A percentile compares a stretch with the other conserved stretches of the same genome.
These are phyloP conservation scores for Stegostoma tigrinum DNA, from an alignment of 2,113 vertebrate species.

Conservation along the genomic window DNA sequence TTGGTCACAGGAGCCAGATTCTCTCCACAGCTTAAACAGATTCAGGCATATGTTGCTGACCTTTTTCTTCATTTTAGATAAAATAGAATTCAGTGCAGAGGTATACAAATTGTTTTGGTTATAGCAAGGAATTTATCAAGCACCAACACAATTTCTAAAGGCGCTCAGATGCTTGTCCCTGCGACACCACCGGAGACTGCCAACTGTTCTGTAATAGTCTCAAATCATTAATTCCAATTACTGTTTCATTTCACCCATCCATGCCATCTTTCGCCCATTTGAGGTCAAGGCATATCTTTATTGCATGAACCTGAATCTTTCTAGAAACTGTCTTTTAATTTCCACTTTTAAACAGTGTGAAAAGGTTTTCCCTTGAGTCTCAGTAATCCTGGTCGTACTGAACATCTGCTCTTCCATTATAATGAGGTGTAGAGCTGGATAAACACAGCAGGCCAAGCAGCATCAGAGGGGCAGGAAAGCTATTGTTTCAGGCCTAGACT, in stretches of 20 bases:
- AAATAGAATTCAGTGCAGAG: neutral
- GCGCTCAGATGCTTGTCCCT: neutral
- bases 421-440: too few species aligned
- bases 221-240: neutral
- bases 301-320: neutral
- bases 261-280: neutral
- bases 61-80: neutral
- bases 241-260: neutral
- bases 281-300: neutral
- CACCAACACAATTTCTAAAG: neutral
- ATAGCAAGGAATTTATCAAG: neutral
- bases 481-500: too few species aligned
- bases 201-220: neutral
- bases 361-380: neutral
- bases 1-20: neutral
- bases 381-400: neutral
- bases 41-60: neutral
- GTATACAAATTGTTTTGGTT: neutral
- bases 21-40: neutral
- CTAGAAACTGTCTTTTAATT: neutral
- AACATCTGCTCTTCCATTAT: too few species aligned
- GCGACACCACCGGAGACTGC: neutral
- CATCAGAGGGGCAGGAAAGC: too few species aligned
- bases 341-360: neutral
- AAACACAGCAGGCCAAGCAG: too few species aligned